Conservation (phyloP, 1,140 invertebrate species). For the Drosophila equinoxialis region DNA sequence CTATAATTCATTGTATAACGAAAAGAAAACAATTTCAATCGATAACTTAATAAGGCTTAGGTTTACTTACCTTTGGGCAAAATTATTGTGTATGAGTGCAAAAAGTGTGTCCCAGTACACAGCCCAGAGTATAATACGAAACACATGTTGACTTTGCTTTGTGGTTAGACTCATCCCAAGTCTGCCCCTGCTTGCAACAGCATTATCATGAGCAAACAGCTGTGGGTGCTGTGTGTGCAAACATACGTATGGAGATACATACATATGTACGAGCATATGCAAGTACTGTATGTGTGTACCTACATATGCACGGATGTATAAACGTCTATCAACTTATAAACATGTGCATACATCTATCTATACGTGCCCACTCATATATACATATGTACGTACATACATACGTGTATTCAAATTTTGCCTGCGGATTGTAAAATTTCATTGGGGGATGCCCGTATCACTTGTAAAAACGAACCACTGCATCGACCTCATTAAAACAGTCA, state of each 20-base stretch:
- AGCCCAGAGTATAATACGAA: conserved; percentile 49
- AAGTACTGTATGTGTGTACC: conserved; percentile 31
- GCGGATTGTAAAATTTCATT: neutral
- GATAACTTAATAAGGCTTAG: conserved; percentile 33
- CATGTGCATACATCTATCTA: conserved; percentile 6
- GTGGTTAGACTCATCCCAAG: conserved; percentile 48
- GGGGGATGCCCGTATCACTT: conserved; percentile 32
- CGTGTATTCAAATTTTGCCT: conserved; percentile 6
- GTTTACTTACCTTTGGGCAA: conserved; percentile 25
- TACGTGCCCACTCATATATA: conserved; percentile 3
- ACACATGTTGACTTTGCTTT: conserved; percentile 73
- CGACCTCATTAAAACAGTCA: conserved; percentile 58
- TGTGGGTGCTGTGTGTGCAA: conserved; percentile 38
- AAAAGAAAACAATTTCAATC: conserved; percentile 3
- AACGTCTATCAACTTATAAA: neutral
- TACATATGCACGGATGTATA: neutral
- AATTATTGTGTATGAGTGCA: conserved; percentile 17
- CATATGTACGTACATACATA: neutral
- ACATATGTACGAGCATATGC: too few relatives aligned
- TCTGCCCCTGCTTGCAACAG: neutral
- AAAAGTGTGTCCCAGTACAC: conserved; percentile 26
- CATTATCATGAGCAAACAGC: conserved; percentile 34
- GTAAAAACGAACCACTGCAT: conserved; percentile 22
- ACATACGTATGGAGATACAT: neutral
- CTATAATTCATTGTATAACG: conserved; percentile 30